A percentile compares a stretch with the other conserved stretches of the same genome.
Conservation (phyloP, 2,113 vertebrate species). For the Pogonocichla stellata region DNA sequence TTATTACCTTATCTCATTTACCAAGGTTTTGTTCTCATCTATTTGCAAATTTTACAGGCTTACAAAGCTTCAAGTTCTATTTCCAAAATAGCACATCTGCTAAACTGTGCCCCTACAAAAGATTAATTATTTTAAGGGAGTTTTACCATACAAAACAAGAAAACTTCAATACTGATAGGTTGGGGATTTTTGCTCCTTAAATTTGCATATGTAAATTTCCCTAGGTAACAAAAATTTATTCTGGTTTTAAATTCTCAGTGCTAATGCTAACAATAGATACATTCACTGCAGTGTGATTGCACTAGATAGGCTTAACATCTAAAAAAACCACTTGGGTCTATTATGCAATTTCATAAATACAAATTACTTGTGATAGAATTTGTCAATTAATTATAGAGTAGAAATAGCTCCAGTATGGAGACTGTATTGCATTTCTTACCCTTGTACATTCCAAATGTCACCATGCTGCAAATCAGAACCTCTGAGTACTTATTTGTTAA, state of each 20-base stretch:
- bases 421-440: not conserved
- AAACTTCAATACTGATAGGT: not conserved
- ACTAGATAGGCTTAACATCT: not conserved
- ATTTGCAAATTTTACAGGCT: constrained; percentile 30
- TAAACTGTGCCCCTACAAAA: not conserved
- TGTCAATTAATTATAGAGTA: not conserved
- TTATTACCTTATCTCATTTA: constrained; percentile 42
- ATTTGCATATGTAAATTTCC: constrained; percentile 43
- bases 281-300: not conserved
- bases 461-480: not conserved
- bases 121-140: not conserved
- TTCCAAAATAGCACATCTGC: not conserved
- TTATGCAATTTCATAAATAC: not conserved
- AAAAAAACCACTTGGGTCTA: not conserved
- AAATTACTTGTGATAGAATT: not conserved
- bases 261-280: constrained; percentile 6
- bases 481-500: not conserved
- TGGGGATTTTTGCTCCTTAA: not conserved
- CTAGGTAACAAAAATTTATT: constrained; percentile 26
- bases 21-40: not conserved
- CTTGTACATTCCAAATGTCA: not conserved
- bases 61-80: not conserved
- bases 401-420: not conserved
- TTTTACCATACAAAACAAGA: not conserved
- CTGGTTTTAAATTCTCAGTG: not conserved